Evolutionary conservation across 2,888 invertebrate genomes (phyloP), one percentile per base, ranked within the genome.

Genomic region (Caenorhabditis uteleia): DNA sequence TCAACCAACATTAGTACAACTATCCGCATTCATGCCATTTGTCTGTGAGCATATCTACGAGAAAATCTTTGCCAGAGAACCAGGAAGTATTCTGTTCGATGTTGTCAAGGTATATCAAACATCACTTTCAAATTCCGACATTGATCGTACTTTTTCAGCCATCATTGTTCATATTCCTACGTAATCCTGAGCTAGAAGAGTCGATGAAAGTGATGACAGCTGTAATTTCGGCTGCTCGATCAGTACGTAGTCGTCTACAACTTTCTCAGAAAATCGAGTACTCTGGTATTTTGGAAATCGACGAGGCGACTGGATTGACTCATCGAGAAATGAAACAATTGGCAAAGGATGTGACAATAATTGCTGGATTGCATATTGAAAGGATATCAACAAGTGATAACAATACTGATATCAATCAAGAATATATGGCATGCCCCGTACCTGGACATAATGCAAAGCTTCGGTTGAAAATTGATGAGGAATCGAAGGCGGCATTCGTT

Each of bases 1-100:
- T 2, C 71, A 73, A 21, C 66, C 73, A 42, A 60, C 71, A 7
- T 66, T 79, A 12, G 70, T 65, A 21, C 71, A 73, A 14, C 62
- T 79, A 14, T 68, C 70, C 18, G 70, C 72, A 12, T 79, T 79
- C 57, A 71, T 79, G 74, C 79, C 79, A 7, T 74, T 78, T 44
- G 65, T 78, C 49, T 60, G 69, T 23, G 73, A 77, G 27, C 53
- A 65, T 38, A 55, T 78, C 2, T 68, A 68, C 39, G 69, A 72
- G 23, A 23, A 56, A 43, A 58, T 74, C 10, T 61, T 68, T 29
- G 21, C 47, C 1, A 33, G 69, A 31, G 70, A 74, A 25, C 39
- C 45, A 7, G 70, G 69, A 36, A 58, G 61, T 8, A 70, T 74
- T 26, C 50, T 61, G 25, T 70, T 65, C 39, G 68, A 68, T 40